phyloP scores from a whole-genome alignment of 2,113 vertebrate genomes.

The Chrysemys picta region DNA sequence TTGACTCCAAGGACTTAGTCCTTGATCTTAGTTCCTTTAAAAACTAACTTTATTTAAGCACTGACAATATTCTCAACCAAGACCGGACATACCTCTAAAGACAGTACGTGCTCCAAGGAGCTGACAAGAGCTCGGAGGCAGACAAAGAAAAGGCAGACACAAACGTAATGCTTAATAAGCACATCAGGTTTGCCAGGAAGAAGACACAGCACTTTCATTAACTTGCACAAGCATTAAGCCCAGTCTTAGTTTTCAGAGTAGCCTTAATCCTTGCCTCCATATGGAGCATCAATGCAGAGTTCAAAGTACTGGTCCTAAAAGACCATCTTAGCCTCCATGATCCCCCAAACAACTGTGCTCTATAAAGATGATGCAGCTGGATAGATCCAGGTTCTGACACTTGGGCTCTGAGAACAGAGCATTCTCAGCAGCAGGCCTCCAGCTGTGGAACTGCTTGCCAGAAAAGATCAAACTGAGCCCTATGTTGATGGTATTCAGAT shows the following conservation, averaged over 20 bases:
- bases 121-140: background rate
- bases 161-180: background rate
- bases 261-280: rapidly evolving
- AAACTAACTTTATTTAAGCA: constrained; percentile 55
- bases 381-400: background rate
- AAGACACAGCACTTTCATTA: constrained; percentile 21
- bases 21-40: constrained; percentile 56
- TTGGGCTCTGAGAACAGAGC: background rate
- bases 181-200: background rate
- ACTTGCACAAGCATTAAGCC: background rate
- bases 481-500: background rate
- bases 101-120: background rate
- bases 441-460: background rate
- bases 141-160: background rate
- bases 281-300: background rate
- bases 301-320: background rate
- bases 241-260: background rate
- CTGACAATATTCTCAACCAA: constrained; percentile 25
- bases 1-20: constrained; percentile 24
- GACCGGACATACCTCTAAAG: background rate
- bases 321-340: background rate
- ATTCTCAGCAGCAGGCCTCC: background rate
- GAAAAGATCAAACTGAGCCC: background rate
- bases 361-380: background rate
- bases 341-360: background rate